These are phyloP conservation scores for Eupithecia dodoneata DNA, from an alignment of 2,888 invertebrate genomes.

Conservation along the genomic window DNA sequence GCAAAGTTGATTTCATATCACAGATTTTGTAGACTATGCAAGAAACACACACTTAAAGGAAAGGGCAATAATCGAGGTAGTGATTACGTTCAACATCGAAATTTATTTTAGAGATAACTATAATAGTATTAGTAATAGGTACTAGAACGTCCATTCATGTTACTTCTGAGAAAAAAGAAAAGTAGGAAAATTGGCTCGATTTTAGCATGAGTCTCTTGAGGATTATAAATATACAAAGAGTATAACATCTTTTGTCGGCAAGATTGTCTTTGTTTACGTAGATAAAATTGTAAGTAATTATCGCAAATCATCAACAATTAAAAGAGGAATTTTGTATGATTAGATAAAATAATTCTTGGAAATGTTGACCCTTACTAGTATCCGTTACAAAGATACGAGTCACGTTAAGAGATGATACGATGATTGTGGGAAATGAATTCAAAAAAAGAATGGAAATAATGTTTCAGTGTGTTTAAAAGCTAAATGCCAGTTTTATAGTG, in stretches of 20 bases:
- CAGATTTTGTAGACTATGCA: not conserved
- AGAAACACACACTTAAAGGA: not conserved
- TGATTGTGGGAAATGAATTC: not conserved
- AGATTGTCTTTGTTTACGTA: not conserved
- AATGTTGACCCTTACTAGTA: not conserved
- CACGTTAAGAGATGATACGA: not conserved
- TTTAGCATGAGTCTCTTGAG: not conserved
- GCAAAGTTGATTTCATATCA: not conserved
- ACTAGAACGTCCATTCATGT: conserved; percentile 16
- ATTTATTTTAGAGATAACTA: conserved; percentile 25
- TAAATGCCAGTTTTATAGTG: not conserved
- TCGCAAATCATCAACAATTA: not conserved
- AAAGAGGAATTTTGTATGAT: not conserved
- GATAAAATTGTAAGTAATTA: not conserved
- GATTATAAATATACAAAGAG: not conserved
- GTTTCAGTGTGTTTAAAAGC: not conserved
- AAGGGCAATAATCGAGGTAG: not conserved
- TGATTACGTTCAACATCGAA: conserved; percentile 16
- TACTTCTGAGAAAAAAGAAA: conserved; percentile 39
- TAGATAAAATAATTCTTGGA: not conserved
- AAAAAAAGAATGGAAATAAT: not conserved
- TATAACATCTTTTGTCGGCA: not conserved
- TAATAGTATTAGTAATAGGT: conserved; percentile 42
- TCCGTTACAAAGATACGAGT: not conserved
- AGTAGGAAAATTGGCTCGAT: conserved; percentile 30